These are phyloP conservation scores for Galemys pyrenaicus DNA, from an alignment of 2,113 vertebrate species.

Conservation along the genomic window DNA sequence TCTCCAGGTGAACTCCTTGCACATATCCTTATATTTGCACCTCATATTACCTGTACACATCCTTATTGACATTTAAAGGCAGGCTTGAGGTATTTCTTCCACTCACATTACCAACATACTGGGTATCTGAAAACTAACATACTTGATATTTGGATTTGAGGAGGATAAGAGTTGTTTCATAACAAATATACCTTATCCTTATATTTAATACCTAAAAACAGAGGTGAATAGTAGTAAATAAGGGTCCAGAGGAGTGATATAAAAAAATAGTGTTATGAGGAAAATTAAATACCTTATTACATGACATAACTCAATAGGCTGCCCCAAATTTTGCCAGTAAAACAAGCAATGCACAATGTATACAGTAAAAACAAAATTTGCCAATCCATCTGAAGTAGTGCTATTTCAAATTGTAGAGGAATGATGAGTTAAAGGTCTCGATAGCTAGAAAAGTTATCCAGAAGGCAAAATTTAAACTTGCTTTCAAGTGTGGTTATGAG, in stretches of 20 bases:
- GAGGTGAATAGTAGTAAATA: background rate
- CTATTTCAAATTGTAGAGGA: background rate
- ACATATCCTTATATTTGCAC: background rate
- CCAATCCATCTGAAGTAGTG: background rate
- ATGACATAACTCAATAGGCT: background rate
- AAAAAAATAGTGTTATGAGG: background rate
- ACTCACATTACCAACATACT: background rate
- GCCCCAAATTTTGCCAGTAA: background rate
- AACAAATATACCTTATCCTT: background rate
- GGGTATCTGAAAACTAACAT: background rate
- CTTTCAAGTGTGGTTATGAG: conserved; percentile 14
- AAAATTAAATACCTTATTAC: background rate
- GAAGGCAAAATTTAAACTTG: background rate
- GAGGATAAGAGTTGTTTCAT: background rate
- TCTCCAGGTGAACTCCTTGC: background rate
- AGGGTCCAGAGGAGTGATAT: background rate
- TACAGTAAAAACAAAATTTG: background rate
- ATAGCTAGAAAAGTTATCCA: background rate
- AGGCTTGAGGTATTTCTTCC: accelerated
- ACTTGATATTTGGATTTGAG: background rate
- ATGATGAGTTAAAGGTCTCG: background rate
- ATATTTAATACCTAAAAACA: background rate
- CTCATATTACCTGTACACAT: background rate
- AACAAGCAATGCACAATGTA: background rate
- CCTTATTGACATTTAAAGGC: background rate